phyloP scores from a whole-genome alignment of 2,113 vertebrate genomes.

The Cyprinodon tularosa region DNA sequence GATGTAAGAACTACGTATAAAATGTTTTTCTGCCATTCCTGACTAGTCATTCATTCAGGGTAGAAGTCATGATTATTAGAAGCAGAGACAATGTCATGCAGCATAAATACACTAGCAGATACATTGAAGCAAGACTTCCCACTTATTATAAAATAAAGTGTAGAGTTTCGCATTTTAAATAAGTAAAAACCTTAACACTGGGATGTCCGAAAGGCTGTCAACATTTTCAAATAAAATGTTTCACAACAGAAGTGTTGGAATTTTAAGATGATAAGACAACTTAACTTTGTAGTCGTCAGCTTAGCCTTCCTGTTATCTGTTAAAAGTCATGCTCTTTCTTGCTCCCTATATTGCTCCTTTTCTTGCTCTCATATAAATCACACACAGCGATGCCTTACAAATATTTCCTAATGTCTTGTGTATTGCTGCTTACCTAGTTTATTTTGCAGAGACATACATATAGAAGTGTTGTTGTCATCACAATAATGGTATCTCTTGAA shows the following conservation, averaged over 20 bases:
- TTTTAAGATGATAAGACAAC: no score
- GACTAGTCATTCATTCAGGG: neutral
- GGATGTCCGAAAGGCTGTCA: neutral
- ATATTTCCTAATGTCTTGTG: no score
- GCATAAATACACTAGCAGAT: neutral
- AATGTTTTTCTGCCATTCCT: neutral
- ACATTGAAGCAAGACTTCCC: neutral
- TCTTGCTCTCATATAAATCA: no score
- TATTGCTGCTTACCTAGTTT: neutral
- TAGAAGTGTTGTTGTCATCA: neutral
- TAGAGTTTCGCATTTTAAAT: neutral
- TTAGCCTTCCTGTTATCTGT: no score
- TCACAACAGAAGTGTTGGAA: no score
- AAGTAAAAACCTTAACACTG: neutral
- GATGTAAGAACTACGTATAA: neutral
- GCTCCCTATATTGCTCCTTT: no score
- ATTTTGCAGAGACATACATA: neutral
- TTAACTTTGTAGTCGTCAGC: no score
- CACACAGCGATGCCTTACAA: no score
- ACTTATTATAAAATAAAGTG: neutral
- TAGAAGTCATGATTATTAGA: neutral
- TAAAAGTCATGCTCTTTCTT: no score
- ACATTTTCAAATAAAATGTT: no score
- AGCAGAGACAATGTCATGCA: no score
- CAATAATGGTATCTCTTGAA: neutral